Evolutionary conservation across 2,797 vertebrate species (phyloP).

Genomic region (Tamandua tetradactyla): DNA sequence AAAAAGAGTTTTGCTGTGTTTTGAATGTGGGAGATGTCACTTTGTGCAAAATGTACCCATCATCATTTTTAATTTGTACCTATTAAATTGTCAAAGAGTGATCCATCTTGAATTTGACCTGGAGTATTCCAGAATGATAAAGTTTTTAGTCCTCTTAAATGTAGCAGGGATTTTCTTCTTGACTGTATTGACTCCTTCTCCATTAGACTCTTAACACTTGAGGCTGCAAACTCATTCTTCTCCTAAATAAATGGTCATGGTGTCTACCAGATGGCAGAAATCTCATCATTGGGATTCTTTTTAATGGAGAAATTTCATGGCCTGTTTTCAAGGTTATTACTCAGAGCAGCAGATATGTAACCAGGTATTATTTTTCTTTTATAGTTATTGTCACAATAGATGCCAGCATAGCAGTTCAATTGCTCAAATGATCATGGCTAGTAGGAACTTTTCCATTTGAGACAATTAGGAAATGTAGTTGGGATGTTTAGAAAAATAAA

Average conservation of each 20-base stretch:
- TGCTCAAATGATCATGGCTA: conserved; percentile 55
- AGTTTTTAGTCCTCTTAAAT: conserved; percentile 31
- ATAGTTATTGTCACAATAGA: conserved; percentile 73
- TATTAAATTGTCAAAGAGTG: conserved; percentile 61
- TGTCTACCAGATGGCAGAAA: conserved; percentile 73
- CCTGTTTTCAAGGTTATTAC: conserved; percentile 82
- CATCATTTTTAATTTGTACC: conserved; percentile 40
- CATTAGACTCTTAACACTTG: conserved; percentile 51
- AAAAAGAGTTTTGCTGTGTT: conserved; percentile 7
- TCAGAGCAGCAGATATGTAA: conserved; percentile 77
- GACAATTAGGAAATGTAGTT: conserved; percentile 63
- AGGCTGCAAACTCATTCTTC: conserved; percentile 68
- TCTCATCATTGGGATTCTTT: conserved; percentile 69
- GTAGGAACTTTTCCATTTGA: conserved; percentile 56
- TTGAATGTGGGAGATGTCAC: neutral
- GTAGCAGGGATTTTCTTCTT: conserved; percentile 59
- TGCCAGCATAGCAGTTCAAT: conserved; percentile 48
- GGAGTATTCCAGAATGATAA: conserved; percentile 43
- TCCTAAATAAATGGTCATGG: conserved; percentile 69
- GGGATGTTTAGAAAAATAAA: conserved; percentile 63
- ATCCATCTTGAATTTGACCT: conserved; percentile 52
- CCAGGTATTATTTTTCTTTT: conserved; percentile 73
- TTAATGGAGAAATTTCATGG: conserved; percentile 76
- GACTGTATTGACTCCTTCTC: conserved; percentile 64
- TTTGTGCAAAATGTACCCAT: conserved; percentile 27